Conservation (phyloP, 2,888 invertebrate species). For the Campopleginae sp. region DNA sequence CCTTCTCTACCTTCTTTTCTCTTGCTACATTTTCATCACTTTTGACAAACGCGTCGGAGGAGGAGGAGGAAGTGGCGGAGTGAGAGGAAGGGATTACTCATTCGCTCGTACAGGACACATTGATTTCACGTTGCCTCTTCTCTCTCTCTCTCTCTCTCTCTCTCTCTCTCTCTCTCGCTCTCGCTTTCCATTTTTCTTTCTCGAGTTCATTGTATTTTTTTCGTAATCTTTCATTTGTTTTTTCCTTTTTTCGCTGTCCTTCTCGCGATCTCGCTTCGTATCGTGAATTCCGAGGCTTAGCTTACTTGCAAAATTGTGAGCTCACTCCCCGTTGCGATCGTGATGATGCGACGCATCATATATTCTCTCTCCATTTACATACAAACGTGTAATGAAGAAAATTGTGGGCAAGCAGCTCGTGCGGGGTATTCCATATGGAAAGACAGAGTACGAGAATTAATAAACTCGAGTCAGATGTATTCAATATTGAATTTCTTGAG, state of each 20-base stretch:
- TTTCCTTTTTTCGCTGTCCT: background rate
- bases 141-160: background rate
- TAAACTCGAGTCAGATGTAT: background rate
- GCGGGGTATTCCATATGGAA: background rate
- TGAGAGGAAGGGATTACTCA: slow-evolving; percentile 66
- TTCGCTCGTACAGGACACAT: slow-evolving; percentile 57
- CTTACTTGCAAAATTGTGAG: slow-evolving; percentile 16
- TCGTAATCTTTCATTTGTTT: no score
- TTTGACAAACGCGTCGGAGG: slow-evolving; percentile 43
- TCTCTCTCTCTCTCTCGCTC: no score
- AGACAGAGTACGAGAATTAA: background rate
- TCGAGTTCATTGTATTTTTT: no score
- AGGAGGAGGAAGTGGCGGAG: no score
- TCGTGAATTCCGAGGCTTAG: background rate
- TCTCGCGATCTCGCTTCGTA: background rate
- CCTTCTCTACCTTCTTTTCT: background rate
- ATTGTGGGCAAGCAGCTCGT: background rate
- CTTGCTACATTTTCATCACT: slow-evolving; percentile 5
- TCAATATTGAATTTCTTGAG: background rate
- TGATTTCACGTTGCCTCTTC: slow-evolving; percentile 67
- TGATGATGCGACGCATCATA: slow-evolving; percentile 53
- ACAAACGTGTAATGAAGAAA: background rate
- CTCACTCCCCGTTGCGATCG: slow-evolving; percentile 35
- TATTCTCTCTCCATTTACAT: slow-evolving; percentile 20
- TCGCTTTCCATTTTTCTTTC: background rate